Evolutionary conservation across 1,140 invertebrate genomes (phyloP).

Genomic region (Drosophila simulans): DNA sequence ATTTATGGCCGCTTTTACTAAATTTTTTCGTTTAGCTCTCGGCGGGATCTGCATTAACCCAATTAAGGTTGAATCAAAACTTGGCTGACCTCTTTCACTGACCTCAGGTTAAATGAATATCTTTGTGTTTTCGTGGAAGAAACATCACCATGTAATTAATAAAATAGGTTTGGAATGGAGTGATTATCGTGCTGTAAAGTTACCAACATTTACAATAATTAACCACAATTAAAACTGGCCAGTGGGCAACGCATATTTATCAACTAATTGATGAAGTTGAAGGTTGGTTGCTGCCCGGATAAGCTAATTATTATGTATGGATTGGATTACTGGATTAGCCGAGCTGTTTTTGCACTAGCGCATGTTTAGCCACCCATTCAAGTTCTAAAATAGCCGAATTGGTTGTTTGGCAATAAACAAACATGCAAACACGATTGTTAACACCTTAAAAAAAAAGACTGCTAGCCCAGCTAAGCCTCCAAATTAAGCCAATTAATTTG

Average conservation of each 20-base stretch:
- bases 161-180: slow-evolving; percentile 24
- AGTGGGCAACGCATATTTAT: slow-evolving; percentile 39
- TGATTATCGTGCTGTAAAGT: slow-evolving; percentile 33
- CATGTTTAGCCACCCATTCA: slow-evolving; percentile 9
- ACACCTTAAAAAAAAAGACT: slow-evolving; percentile 55
- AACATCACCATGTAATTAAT: slow-evolving; percentile 44
- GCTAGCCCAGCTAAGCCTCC: slow-evolving; percentile 7
- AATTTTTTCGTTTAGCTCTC: slow-evolving; percentile 16
- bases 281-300: slow-evolving; percentile 56
- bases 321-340: slow-evolving; percentile 19
- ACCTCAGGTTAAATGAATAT: slow-evolving; percentile 28
- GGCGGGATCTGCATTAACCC: slow-evolving; percentile 37
- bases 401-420: slow-evolving; percentile 28
- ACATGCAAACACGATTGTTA: slow-evolving; percentile 66
- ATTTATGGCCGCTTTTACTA: slow-evolving; percentile 42
- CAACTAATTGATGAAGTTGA: slow-evolving; percentile 52
- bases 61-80: slow-evolving; percentile 40
- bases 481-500: slow-evolving; percentile 70
- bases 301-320: slow-evolving; percentile 47
- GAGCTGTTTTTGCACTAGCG: neutral
- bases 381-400: slow-evolving; percentile 26
- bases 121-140: slow-evolving; percentile 29
- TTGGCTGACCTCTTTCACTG: slow-evolving; percentile 33
- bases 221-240: slow-evolving; percentile 47
- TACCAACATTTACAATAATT: slow-evolving; percentile 67